A percentile compares a stretch with the other conserved stretches of the same genome.
Conservation (phyloP, 2,888 invertebrate species). For the Synanthedon myopaeformis region DNA sequence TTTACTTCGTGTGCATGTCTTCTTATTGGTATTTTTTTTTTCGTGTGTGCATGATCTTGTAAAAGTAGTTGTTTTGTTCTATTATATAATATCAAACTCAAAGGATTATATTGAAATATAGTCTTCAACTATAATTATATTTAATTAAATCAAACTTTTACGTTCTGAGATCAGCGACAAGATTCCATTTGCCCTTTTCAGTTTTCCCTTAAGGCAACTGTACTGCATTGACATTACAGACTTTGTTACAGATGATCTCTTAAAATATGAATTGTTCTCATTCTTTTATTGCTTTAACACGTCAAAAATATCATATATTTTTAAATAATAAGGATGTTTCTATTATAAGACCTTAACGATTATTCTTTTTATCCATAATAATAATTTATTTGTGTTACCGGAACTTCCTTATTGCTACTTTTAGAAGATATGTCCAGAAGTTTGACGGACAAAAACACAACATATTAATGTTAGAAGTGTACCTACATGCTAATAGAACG, state of each 20-base stretch:
- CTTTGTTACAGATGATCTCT: background rate
- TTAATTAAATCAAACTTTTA: background rate
- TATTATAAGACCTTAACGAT: too few species aligned
- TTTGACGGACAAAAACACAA: too few species aligned
- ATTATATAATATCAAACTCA: conserved; percentile 28
- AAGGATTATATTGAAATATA: too few species aligned
- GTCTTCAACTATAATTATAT: background rate
- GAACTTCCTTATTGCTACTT: too few species aligned
- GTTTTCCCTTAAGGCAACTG: conserved; percentile 13
- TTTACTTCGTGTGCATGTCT: conserved; percentile 23
- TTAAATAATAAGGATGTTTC: too few species aligned
- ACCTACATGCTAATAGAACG: too few species aligned
- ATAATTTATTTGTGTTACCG: too few species aligned
- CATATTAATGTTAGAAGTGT: too few species aligned
- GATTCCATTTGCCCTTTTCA: conserved; percentile 44
- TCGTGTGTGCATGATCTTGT: background rate
- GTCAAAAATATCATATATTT: too few species aligned
- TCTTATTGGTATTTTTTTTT: background rate
- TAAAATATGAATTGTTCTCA: background rate
- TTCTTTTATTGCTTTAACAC: background rate
- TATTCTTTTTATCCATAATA: too few species aligned
- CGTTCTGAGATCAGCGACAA: conserved; percentile 64
- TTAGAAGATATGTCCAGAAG: too few species aligned
- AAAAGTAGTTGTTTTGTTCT: background rate
- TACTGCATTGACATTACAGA: background rate